Base-by-base conservation (phyloP, 1,140 invertebrate species). In the Drosophila sp. region DNA sequence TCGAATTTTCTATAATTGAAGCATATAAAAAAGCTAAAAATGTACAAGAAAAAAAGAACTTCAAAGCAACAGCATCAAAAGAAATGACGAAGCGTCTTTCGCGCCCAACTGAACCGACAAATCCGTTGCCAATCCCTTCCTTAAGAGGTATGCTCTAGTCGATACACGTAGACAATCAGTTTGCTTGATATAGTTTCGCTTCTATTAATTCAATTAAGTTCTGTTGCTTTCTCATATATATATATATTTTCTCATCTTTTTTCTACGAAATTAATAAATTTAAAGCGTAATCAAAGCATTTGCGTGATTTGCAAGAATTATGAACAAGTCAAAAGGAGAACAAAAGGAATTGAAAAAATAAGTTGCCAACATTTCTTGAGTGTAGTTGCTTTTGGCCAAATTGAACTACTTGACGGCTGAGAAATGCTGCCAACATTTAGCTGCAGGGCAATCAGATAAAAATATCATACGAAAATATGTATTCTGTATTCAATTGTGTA, bases 241-340 rank as follows among this genome's bases (percentile, higher is more conserved):
- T 50, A 69, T 27, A 53, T 25, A 62, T 38, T 62, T 59, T 78
- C 38, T 36, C 59, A 48, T 34, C n/a, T 75, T 40, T 59, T 54
- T 56, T 58, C 64, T 50, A 18, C 71, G 48, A 57, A 41, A 78
- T 82, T 63, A 78, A 82, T 82, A 79, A 80, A 82, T 79, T 79
- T 78, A 50, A 75, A 59, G 80, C 80, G 62, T 82, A 79, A 79
- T 82, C 80, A 82, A 82, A 70, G 56, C 80, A 76, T 76, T 82
- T 79, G 80, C 80, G 62, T 82, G 80, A 82, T 76, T 82, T 46
- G 80, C 80, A 71, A 78, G 67, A 81, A 77, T 72, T 70, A 61
- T 76, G 40, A 21, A 34, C 21, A 48, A 41, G 38, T 50, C 8
- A 9, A 13, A 32, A 58, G 32, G 9, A 48, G 18, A 69, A 36